Evolutionary conservation across 1,140 invertebrate species (phyloP).

Genomic region (Stenopsyche tienmushanensis): DNA sequence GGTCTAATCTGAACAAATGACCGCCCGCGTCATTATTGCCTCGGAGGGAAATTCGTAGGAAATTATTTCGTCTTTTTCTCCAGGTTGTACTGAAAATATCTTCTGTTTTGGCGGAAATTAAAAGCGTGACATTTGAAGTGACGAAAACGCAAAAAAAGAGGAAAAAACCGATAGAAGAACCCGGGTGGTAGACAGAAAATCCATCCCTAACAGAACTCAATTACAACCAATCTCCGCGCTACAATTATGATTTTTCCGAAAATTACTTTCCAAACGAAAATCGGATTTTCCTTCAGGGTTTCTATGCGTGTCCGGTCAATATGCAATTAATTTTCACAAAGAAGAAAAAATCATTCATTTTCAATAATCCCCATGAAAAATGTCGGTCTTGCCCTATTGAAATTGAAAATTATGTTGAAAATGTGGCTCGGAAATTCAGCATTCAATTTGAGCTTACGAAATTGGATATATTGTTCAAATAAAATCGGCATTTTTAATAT

Average conservation of each 20-base stretch:
- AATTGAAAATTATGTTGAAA: too few relatives aligned
- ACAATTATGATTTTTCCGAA: not conserved
- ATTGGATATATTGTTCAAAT: too few relatives aligned
- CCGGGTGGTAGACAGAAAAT: not conserved
- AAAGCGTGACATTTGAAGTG: slow-evolving; percentile 21
- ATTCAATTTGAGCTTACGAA: too few relatives aligned
- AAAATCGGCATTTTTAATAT: too few relatives aligned
- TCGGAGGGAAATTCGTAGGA: slow-evolving; percentile 5
- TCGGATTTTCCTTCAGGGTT: too few relatives aligned
- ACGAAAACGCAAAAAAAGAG: slow-evolving; percentile 10
- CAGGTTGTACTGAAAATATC: not conserved
- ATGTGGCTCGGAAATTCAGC: too few relatives aligned
- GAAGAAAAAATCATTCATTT: too few relatives aligned
- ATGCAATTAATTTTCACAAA: too few relatives aligned
- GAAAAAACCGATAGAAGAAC: not conserved
- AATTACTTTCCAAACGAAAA: not conserved
- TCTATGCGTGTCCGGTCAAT: too few relatives aligned
- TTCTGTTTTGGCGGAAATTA: slow-evolving; percentile 25
- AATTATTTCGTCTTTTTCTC: slow-evolving; percentile 19
- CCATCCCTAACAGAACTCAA: slow-evolving; percentile 1
- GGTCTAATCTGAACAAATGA: not conserved
- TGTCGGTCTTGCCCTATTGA: too few relatives aligned
- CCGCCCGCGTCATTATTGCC: not conserved
- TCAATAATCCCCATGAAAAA: too few relatives aligned
- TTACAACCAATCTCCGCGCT: slow-evolving; percentile 5